These are phyloP conservation scores for Cotesia chilonis DNA, from an alignment of 1,140 invertebrate genomes.

Conservation along the genomic window DNA sequence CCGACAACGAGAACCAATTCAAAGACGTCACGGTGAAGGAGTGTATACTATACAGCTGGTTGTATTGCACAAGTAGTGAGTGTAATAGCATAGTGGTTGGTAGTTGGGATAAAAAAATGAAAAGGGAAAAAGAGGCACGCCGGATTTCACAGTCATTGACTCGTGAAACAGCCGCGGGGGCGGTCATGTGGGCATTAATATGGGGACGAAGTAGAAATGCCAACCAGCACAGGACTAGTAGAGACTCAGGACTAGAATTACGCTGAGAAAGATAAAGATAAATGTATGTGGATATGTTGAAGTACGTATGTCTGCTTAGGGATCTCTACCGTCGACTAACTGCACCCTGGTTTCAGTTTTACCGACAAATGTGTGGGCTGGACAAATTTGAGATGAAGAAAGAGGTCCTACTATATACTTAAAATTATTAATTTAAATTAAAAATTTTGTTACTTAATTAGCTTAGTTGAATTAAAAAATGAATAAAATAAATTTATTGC, in stretches of 20 bases:
- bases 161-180: constrained; percentile 47
- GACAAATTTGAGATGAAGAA: no score
- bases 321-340: background rate
- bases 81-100: no score
- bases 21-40: constrained; percentile 9
- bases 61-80: constrained; percentile 11
- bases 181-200: constrained; percentile 43
- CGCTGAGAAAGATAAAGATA: constrained; percentile 24
- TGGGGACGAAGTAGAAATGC: constrained; percentile 27
- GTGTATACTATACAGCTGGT: constrained; percentile 1
- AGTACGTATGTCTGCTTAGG: constrained; percentile 6
- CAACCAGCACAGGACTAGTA: background rate
- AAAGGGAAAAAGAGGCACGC: constrained; percentile 42
- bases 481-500: no score
- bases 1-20: constrained; percentile 1
- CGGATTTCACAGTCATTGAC: constrained; percentile 54
- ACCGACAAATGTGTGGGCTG: no score
- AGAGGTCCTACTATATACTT: no score
- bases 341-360: no score
- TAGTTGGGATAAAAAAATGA: constrained; percentile 30
- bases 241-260: constrained; percentile 12
- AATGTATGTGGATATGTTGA: constrained; percentile 9
- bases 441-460: no score
- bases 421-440: no score
- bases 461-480: no score